Evolutionary conservation across 2,888 invertebrate species (phyloP), one percentile per base, ranked within the genome.

Genomic region (Tetanocera ferruginea): DNA sequence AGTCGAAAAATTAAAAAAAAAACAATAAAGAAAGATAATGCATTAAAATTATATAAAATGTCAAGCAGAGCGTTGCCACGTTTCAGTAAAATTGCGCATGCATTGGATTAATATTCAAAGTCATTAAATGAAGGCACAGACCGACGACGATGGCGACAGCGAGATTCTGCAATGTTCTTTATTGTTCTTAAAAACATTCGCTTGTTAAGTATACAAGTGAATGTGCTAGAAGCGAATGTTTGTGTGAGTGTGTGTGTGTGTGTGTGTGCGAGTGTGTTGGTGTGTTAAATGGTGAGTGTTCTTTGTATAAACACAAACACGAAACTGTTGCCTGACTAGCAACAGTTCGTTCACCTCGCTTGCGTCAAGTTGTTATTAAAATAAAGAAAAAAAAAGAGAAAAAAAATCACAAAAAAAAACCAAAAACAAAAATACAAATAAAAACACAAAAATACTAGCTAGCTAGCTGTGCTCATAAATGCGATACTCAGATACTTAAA

Each of bases 311-410:
- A 11, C 19, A n/a, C 60, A 62, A 69, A 43, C 60, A 60, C 60
- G 19, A 60, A 49, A 51, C 57, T 31, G 49, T 60, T 28, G 34
- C 51, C 17, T 25, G 28, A 51, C 25, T 49, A 34, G 9, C 37
- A 23, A n/a, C 69, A 49, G 79, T 74, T 79, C 79, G 75, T 66
- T 74, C 74, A 79, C 79, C 79, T 71, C 75, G 71, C 52, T 75
- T 66, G 75, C 75, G 77, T 79, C 76, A 77, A 79, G 70, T 25
- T 67, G 72, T 66, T 78, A 31, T 75, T 67, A 74, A 19, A 71
- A 17, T 11, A 8, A 19, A 34, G 34, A 71, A 17, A 34, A 31
- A 55, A 37, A 5, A 17, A 28, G 19, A 34, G 23, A 71, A 57
- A 55, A n/a, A 71, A 28, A 71, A 71, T 34, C 5, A 73, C 57